Base-by-base conservation (phyloP, 1,140 invertebrate genomes). In the Rhyzopertha dominica region DNA sequence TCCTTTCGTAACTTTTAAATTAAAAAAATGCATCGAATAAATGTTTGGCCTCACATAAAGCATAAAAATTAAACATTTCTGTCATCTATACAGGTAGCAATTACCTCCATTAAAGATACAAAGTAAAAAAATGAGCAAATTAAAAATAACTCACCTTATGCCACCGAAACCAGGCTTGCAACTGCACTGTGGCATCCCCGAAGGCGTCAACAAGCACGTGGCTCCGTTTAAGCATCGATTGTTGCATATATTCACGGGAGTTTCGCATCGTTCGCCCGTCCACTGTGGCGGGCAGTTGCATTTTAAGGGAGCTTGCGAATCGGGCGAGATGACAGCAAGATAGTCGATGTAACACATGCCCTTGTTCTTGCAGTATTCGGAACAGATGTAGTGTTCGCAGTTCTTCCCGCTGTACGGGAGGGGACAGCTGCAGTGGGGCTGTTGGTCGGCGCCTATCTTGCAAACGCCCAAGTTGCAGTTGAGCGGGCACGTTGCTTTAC, bases 221-320 rank as follows among this genome's bases (percentile, higher is more conserved):
- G 79, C 80, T 9, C 71, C 69, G 58, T 83, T 82, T n/a, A 68
- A 56, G 51, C 76, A 75, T 50, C 74, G 43, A 14, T 61, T 59
- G n/a, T 71, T 62, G 53, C 77, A 78, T 24, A 70, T 61, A 3
- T 70, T 62, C 9, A 75, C 65, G 1, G 70, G 72, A 12, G 61
- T 72, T 62, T 86, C 81, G 63, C 84, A 87, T 2, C 77, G 66
- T 24, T 75, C 69, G 3, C 84, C 84, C 1, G 75, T 75, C 75
- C 78, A 86, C 12, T 78, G 72, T 4, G 74, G 62, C 13, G 71
- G 74, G 56, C 84, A 87, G 37, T 68, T 71, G 59, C 81, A 85
- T 58, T 73, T 63, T 5, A 72, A 40, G 4, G 57, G 61, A 1
- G 63, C 51, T 40, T 55, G 49, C 4, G 44, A 34, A 22, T 51